Base-by-base conservation (phyloP, 1,140 invertebrate species). In the Thereuonema tuberculata region DNA sequence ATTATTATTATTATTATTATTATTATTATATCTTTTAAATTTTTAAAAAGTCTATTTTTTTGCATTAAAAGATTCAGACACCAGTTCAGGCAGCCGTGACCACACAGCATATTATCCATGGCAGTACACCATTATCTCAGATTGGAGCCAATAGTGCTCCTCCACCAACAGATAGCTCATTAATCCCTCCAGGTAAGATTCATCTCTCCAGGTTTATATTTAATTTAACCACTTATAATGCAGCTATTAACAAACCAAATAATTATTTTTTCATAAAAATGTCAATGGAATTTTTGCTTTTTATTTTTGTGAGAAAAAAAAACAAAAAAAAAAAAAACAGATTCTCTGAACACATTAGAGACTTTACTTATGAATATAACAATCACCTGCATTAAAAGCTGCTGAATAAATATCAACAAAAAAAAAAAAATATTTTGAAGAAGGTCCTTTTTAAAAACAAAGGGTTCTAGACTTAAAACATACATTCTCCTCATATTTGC, bases 91-190 rank as follows among this genome's bases (percentile, higher is more conserved):
- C 65, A 12, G 63, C 62, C 20, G 59, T 65, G 20, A 56, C 59
- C n/a, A 74, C 75, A 53, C 75, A 75, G 52, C 67, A 73, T 67
- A 62, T 81, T 65, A 82, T 90, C 46, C 84, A 88, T 69, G 87
- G 88, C 31, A 87, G 84, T 58, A 90, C 88, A 37, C 87, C 88
- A 1, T 79, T 91, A 5, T 86, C 86, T 25, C 87, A 91, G 71
- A 91, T 92, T 67, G 89, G 88, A 43, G 81, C 83, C 68, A 68
- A 72, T 31, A 75, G 74, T 64, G 72, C 74, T 37, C 72, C 74
- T 24, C 70, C 74, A 65, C 74, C 68, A 26, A 23, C 61, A 21
- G 53, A 63, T 47, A 27, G 75, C 77, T 63, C 74, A 74, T 67
- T 77, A 68, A 67, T 73, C 75, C 47, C 77, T 77, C 61, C 63